A percentile compares a stretch with the other conserved stretches of the same genome.
phyloP scores from a whole-genome alignment of 1,140 invertebrate genomes.

The Phymastichus coffea region DNA sequence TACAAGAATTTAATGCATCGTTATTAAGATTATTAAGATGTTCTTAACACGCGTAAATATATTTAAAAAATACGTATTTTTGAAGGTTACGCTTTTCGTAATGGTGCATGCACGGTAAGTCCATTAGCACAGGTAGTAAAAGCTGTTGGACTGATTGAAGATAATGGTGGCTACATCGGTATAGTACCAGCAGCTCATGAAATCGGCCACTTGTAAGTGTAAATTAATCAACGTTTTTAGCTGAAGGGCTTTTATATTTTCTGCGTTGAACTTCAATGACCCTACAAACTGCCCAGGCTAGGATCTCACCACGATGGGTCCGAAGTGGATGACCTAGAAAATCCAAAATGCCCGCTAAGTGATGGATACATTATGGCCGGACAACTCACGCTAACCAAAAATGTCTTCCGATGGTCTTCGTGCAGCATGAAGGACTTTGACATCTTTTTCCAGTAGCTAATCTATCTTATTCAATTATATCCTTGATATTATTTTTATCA shows the following conservation, averaged over 20 bases:
- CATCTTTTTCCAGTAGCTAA: constrained; percentile 7
- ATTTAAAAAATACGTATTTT: not conserved
- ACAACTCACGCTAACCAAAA: not conserved
- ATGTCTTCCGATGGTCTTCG: constrained; percentile 9
- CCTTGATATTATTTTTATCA: no score
- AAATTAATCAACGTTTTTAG: no score
- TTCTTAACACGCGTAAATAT: not conserved
- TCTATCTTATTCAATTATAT: not conserved
- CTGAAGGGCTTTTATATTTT: no score
- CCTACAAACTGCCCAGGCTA: no score
- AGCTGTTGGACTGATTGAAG: constrained; percentile 44
- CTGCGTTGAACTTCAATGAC: no score
- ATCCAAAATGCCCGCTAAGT: not conserved
- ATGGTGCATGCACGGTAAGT: constrained; percentile 14
- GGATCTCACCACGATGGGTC: constrained; percentile 5
- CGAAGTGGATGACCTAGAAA: not conserved
- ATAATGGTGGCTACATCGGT: constrained; percentile 46
- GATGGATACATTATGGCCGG: constrained; percentile 12
- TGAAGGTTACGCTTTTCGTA: constrained; percentile 3
- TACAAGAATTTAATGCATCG: not conserved
- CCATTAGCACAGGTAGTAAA: constrained; percentile 28
- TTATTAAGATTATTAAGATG: not conserved
- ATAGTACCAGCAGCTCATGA: constrained; percentile 47
- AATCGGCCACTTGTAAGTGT: constrained; percentile 47
- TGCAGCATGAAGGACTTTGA: constrained; percentile 19